Evolutionary conservation across 2,888 invertebrate genomes (phyloP), one percentile per base, ranked within the genome.

Genomic region (Diarsia brunnea): DNA sequence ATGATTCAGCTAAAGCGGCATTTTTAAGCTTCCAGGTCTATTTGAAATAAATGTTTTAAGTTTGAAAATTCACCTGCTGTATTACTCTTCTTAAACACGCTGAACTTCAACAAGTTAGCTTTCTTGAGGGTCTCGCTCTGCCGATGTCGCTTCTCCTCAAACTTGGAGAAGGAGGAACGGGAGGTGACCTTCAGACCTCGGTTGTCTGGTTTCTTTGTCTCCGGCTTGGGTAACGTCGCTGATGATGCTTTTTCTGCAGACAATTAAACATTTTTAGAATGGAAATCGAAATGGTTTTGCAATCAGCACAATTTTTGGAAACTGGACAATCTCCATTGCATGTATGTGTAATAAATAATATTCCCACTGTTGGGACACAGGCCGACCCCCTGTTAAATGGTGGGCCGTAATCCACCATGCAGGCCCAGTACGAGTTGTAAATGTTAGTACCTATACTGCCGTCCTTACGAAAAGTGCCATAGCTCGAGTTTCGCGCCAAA

Each of bases 141-240:
- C 65, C 98, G 98, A 31, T 98, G 97, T 79, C 98, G 98, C 91
- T 98, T 98, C 92, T 99, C 98, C 90, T 98, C 98, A 92, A 98
- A 98, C 94, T 98, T 98, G 60, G 98, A 97, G 94, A 98, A 98
- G 2, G 97, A 96, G 0, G 96, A 95, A 84, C 95, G 92, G 0
- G 95, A 91, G 3, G 94, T 85, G 53, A 94, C 96, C 68, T 97
- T 95, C 38, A 96, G 90, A 1, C 95, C 92, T 38, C 96, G 96
- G 63, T 43, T 63, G 53, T 96, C 96, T 0, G 94, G 90, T 73
- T 95, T 95, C 86, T 94, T 95, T 78, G 89, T 89, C 58, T 95
- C 96, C 1, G 94, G 94, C 76, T 92, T 93, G 0, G 96, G 96
- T 24, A 96, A 88, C 0, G 96, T 96, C 0, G 94, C 91, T 7